Conservation (phyloP, 2,113 vertebrate genomes). For the Chelonoidis abingdonii region DNA sequence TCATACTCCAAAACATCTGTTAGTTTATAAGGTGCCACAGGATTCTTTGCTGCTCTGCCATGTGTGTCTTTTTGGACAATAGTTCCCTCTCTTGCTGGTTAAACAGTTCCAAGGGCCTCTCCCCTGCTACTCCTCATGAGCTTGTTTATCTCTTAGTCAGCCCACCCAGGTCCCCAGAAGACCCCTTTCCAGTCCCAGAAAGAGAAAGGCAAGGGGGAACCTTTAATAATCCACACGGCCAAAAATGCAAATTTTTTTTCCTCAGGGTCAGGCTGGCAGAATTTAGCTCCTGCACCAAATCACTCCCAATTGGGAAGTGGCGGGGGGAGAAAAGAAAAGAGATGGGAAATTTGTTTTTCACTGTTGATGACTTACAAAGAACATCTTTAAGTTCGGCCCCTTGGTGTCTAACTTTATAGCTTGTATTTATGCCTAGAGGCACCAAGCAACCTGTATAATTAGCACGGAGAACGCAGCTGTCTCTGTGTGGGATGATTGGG, state of each 20-base stretch:
- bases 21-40: no score
- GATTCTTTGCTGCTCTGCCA: no score
- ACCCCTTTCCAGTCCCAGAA: background rate
- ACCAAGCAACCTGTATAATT: constrained; percentile 14
- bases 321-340: background rate
- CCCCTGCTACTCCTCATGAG: background rate
- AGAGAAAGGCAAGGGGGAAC: background rate
- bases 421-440: background rate
- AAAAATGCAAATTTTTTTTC: background rate
- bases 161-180: background rate
- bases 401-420: constrained; percentile 53
- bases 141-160: background rate
- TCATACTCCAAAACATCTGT: no score
- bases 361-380: background rate
- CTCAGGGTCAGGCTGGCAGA: background rate
- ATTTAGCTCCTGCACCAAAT: rapidly evolving
- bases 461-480: background rate
- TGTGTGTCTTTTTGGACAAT: background rate
- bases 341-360: background rate
- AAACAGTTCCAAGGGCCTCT: no score
- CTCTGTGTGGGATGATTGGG: background rate
- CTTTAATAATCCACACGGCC: background rate
- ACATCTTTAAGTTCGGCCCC: constrained; percentile 23
- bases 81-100: background rate
- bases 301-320: background rate